Evolutionary conservation across 2,113 vertebrate genomes (phyloP), one percentile per base, ranked within the genome.

Genomic region (Motacilla alba): DNA sequence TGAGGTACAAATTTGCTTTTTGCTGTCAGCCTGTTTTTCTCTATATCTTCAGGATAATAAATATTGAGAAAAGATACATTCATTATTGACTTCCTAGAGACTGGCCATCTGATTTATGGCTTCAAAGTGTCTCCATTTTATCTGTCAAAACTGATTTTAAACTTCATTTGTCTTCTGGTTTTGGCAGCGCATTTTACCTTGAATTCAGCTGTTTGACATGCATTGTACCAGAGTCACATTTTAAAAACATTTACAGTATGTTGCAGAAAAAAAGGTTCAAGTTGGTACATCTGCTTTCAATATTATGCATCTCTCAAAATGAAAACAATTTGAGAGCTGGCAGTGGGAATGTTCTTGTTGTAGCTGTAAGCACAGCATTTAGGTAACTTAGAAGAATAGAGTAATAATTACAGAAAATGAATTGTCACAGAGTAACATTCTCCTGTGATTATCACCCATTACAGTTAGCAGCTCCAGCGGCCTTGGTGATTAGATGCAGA

Each of bases 231-330:
- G 97, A 98, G 98, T 98, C 97, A 97, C 96, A 96, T 98, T 98
- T 98, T 96, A 97, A 98, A 98, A 98, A 97, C 97, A 96, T 98
- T 98, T 98, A 98, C 94, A 98, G 94, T 97, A 96, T 70, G 56
- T 84, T 91, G 58, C 56, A 77, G 69, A 80, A 64, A 75, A 73
- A 66, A 76, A 86, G 37, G 60, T 81, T 98, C 95, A 78, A 63
- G 96, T 97, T 97, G 92, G 93, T 98, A 99, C 99, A 99, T 99
- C 98, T 99, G 99, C 98, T 99, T 99, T 98, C 98, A 98, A 99
- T 99, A 98, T 97, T 93, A 93, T 52, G 96, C 98, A 98, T 98
- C 98, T 98, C 98, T 80, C 91, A 98, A 98, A 98, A 97, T 98
- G 98, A 98, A 99, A 97, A 95, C 98, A 98, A 83, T 96, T 99